Conservation (phyloP, 2,113 vertebrate genomes). For the Ochotona princeps region DNA sequence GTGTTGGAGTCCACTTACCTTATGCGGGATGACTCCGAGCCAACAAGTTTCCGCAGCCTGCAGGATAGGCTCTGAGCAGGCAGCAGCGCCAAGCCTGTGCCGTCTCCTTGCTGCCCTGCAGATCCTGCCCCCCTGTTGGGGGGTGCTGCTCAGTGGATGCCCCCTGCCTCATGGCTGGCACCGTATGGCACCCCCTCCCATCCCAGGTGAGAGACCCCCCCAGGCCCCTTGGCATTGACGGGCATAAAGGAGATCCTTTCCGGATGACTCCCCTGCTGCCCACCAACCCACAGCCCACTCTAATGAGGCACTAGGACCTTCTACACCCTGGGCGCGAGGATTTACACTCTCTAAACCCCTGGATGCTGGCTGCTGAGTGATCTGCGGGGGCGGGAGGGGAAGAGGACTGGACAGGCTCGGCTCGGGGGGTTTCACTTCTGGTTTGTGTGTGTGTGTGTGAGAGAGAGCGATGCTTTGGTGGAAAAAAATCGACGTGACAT, state of each 20-base stretch:
- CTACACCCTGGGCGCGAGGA: background rate
- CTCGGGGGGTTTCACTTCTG: background rate
- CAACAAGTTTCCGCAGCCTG: background rate
- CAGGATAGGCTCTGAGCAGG: background rate
- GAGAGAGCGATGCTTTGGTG: background rate
- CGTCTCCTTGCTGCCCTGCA: no score
- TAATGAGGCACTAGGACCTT: background rate
- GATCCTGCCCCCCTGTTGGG: background rate
- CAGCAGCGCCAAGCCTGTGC: no score
- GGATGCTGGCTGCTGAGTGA: background rate
- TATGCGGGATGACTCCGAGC: rapidly evolving
- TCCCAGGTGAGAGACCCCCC: background rate
- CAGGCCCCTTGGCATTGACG: background rate
- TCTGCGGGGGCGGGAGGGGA: background rate
- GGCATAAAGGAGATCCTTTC: no score
- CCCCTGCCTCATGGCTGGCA: rapidly evolving
- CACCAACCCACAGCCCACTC: background rate
- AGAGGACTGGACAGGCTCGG: background rate
- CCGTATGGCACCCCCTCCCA: rapidly evolving
- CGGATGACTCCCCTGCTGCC: background rate
- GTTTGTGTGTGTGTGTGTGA: background rate
- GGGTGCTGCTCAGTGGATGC: no score
- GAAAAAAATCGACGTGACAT: background rate
- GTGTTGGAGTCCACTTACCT: no score
- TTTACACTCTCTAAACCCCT: background rate